phyloP scores from a whole-genome alignment of 2,113 vertebrate genomes.

The Xenopus laevis region DNA sequence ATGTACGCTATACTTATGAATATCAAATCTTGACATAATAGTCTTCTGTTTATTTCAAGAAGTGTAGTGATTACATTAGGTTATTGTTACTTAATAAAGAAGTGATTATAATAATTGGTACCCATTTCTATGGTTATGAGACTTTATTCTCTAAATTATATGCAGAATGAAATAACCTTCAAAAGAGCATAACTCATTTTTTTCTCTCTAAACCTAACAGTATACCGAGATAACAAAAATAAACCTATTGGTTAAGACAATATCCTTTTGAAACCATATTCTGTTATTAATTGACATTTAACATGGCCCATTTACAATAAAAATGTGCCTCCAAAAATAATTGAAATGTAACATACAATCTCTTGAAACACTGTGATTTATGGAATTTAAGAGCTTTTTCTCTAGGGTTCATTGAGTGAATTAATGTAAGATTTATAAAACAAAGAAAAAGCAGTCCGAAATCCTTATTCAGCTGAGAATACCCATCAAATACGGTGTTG shows the following conservation, averaged over 20 bases:
- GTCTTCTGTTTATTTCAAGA: too few species aligned
- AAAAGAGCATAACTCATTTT: not conserved
- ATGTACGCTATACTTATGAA: too few species aligned
- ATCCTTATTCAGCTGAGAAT: conserved; percentile 38
- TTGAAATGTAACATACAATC: conserved; percentile 30
- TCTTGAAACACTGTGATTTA: conserved; percentile 30
- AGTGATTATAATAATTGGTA: not conserved
- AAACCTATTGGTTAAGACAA: not conserved
- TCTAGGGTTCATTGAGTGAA: conserved; percentile 12
- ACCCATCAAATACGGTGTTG: conserved; percentile 24
- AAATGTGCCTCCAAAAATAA: conserved; percentile 16
- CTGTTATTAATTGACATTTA: not conserved
- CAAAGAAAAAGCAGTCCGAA: conserved; percentile 25
- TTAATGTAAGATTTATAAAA: conserved; percentile 35
- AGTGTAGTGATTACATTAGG: too few species aligned
- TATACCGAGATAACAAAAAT: too few species aligned
- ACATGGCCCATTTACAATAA: not conserved
- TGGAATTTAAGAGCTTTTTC: conserved; percentile 24
- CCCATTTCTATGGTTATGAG: not conserved
- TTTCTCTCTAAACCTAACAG: too few species aligned
- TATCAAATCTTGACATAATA: too few species aligned
- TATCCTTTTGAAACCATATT: not conserved
- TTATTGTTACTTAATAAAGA: too few species aligned
- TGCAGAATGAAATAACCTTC: not conserved
- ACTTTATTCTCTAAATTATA: not conserved